Percentiles rank a stretch among this genome's conserved stretches.
Evolutionary conservation across 2,113 vertebrate species (phyloP).

Genomic region (Coptodon bakossiorum): DNA sequence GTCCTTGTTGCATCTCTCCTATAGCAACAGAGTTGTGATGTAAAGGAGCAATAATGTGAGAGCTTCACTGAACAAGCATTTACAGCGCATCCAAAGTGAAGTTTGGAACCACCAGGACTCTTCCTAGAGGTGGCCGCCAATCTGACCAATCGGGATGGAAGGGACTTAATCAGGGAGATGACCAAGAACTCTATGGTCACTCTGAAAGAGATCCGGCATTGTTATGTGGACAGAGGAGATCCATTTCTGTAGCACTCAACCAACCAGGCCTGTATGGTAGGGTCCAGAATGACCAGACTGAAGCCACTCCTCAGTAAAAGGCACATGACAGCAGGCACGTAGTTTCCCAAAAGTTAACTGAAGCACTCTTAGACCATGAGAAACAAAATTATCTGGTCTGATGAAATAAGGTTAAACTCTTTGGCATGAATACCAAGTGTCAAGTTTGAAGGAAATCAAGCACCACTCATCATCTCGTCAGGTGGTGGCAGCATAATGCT

Average conservation of each 20-base stretch:
- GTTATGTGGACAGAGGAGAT: not conserved
- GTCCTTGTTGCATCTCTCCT: rapidly evolving
- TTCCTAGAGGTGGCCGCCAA: not conserved
- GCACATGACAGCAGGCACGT: not conserved
- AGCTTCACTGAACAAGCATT: not conserved
- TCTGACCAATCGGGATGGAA: not conserved
- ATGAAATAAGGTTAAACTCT: not conserved
- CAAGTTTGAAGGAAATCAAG: not conserved
- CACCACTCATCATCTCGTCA: not conserved
- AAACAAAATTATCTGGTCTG: not conserved
- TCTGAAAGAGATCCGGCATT: not conserved
- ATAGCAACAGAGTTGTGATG: not conserved
- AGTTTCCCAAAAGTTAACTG: not conserved
- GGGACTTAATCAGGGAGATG: not conserved
- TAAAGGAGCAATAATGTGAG: not conserved
- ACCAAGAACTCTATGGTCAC: not conserved
- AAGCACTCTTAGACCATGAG: not conserved
- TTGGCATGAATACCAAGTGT: not conserved
- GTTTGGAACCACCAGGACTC: not conserved
- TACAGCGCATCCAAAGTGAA: rapidly evolving
- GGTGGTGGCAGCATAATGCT: not conserved
- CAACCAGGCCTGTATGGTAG: not conserved
- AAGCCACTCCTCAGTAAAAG: not conserved
- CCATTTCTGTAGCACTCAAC: not conserved
- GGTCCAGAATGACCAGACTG: not conserved